Evolutionary conservation across 2,888 invertebrate genomes (phyloP).

Genomic region (Tetranychus piercei): DNA sequence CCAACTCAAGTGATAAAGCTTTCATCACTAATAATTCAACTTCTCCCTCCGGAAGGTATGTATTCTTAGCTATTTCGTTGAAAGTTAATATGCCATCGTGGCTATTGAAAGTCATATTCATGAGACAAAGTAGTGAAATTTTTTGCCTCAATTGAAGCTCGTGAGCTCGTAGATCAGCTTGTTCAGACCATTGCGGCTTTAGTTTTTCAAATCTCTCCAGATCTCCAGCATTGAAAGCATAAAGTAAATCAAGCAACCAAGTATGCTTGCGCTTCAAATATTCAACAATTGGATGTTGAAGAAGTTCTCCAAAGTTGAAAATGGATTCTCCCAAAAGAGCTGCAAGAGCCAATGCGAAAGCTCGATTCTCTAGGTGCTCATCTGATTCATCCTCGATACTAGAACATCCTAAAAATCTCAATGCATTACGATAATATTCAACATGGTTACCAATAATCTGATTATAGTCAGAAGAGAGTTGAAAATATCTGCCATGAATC

Average conservation of each 20-base stretch:
- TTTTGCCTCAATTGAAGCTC: constrained; percentile 69
- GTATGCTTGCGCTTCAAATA: constrained; percentile 59
- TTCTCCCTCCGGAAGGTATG: constrained; percentile 49
- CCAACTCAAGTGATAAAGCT: constrained; percentile 77
- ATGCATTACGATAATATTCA: constrained; percentile 81
- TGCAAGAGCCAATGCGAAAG: constrained; percentile 77
- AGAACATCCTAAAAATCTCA: constrained; percentile 55
- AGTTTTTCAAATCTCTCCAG: constrained; percentile 52
- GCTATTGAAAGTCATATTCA: constrained; percentile 97
- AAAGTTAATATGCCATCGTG: constrained; percentile 69
- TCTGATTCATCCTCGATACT: constrained; percentile 41
- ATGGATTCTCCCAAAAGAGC: constrained; percentile 83
- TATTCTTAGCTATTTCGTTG: constrained; percentile 67
- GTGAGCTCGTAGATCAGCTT: constrained; percentile 62
- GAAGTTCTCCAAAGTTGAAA: constrained; percentile 87
- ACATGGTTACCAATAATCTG: constrained; percentile 66
- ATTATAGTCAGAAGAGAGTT: constrained; percentile 77
- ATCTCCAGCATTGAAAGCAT: constrained; percentile 69
- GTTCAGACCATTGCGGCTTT: constrained; percentile 49
- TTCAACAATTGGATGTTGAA: constrained; percentile 82
- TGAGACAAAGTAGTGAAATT: constrained; percentile 79
- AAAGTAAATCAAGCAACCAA: constrained; percentile 67
- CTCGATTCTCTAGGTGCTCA: constrained; percentile 53
- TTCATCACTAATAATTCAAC: constrained; percentile 95
- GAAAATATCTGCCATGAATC: constrained; percentile 83